Percentiles rank a stretch among this genome's conserved stretches.
Evolutionary conservation across 2,888 invertebrate species (phyloP).

Genomic region (Pecten maximus): DNA sequence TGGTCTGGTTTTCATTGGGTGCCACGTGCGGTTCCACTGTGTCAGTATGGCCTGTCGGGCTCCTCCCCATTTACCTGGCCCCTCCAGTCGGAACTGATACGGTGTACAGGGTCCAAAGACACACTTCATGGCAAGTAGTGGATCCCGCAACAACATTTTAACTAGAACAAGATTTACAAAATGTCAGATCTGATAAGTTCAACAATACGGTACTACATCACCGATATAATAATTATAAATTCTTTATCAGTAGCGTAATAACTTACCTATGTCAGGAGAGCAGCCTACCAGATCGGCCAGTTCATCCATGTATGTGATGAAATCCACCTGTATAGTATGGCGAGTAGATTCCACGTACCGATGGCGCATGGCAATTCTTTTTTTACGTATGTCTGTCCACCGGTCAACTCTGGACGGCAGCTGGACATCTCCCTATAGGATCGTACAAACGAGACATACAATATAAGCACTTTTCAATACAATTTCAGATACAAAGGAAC

Average conservation of each 20-base stretch:
- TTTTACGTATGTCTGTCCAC: slow-evolving; percentile 75
- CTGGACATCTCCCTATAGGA: slow-evolving; percentile 70
- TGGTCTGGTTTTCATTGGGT: slow-evolving; percentile 63
- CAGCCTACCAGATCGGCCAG: slow-evolving; percentile 81
- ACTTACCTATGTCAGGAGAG: slow-evolving; percentile 79
- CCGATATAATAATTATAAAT: too few relatives aligned
- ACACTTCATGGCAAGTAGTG: slow-evolving; percentile 71
- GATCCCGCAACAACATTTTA: slow-evolving; percentile 69
- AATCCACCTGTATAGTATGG: slow-evolving; percentile 82
- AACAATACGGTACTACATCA: too few relatives aligned
- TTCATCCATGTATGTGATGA: slow-evolving; percentile 82
- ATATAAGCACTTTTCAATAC: too few relatives aligned
- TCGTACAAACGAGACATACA: too few relatives aligned
- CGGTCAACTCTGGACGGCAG: slow-evolving; percentile 79
- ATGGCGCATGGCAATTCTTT: slow-evolving; percentile 68
- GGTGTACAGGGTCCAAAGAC: slow-evolving; percentile 79
- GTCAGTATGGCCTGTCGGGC: slow-evolving; percentile 82
- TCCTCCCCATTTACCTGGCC: slow-evolving; percentile 82
- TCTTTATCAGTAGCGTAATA: too few relatives aligned
- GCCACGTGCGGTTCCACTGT: slow-evolving; percentile 73
- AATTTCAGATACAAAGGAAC: too few relatives aligned
- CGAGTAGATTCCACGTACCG: slow-evolving; percentile 69
- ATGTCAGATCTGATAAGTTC: neutral
- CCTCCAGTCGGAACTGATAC: slow-evolving; percentile 82
- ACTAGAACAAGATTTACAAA: slow-evolving; percentile 61